Evolutionary conservation across 2,797 vertebrate genomes (phyloP).

Genomic region (Miichthys miiuy): DNA sequence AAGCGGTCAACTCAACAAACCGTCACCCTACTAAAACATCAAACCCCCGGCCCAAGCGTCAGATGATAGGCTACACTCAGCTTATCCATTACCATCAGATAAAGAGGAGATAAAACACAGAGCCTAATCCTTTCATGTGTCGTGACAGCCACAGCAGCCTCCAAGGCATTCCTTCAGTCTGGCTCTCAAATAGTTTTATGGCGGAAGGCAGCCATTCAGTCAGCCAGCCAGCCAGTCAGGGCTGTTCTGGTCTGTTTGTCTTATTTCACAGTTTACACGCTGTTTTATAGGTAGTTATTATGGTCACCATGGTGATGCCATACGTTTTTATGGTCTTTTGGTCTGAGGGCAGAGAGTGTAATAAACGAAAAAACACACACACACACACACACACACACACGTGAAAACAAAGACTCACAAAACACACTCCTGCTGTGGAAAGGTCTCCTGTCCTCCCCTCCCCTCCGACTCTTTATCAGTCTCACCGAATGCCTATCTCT

Average conservation of each 20-base stretch:
- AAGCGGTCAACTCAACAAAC: constrained; percentile 86
- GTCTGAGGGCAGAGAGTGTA: constrained; percentile 81
- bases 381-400: constrained; percentile 64
- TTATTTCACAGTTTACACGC: constrained; percentile 87
- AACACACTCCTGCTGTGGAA: constrained; percentile 83
- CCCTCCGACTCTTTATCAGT: constrained; percentile 74
- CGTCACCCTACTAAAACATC: constrained; percentile 85
- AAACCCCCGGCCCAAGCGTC: constrained; percentile 81
- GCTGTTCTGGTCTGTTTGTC: constrained; percentile 85
- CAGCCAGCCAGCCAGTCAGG: constrained; percentile 79
- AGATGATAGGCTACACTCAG: constrained; percentile 86
- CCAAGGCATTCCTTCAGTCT: constrained; percentile 86
- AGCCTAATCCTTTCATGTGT: constrained; percentile 87
- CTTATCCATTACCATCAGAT: constrained; percentile 87
- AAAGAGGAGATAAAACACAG: constrained; percentile 86
- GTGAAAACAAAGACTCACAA: constrained; percentile 80
- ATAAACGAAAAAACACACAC: constrained; percentile 73
- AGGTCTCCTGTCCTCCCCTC: constrained; percentile 78
- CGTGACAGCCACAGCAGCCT: constrained; percentile 86
- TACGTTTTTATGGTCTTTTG: constrained; percentile 83
- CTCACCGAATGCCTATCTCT: constrained; percentile 78
- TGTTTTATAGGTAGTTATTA: constrained; percentile 87
- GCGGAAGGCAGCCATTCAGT: constrained; percentile 84
- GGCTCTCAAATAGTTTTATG: constrained; percentile 86
- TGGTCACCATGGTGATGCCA: constrained; percentile 85